phyloP scores from a whole-genome alignment of 2,113 vertebrate species.

The Zosterops pallidus region DNA sequence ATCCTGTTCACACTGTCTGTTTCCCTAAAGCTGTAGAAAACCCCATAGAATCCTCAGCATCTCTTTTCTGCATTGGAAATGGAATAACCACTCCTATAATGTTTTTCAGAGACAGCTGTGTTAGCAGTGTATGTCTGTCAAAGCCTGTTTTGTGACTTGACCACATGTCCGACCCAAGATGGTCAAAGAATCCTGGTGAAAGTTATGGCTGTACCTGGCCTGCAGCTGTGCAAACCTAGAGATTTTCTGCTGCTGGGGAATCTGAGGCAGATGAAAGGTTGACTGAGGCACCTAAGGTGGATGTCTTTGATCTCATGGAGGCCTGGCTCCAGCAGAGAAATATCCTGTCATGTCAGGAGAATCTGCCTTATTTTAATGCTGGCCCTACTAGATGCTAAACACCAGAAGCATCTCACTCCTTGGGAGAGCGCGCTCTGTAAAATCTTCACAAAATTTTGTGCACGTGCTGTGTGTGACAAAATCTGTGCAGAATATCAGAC shows the following conservation, averaged over 20 bases:
- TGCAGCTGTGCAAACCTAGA: slow-evolving; percentile 26
- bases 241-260: neutral
- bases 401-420: neutral
- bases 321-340: neutral
- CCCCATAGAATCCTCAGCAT: neutral
- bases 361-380: neutral
- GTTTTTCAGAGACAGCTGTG: neutral
- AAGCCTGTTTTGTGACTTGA: neutral
- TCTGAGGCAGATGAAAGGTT: neutral
- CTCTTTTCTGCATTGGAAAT: neutral
- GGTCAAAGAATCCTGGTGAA: neutral
- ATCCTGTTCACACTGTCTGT: neutral
- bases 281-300: neutral
- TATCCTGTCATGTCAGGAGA: neutral
- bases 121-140: accelerated
- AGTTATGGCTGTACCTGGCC: slow-evolving; percentile 33
- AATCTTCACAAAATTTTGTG: neutral
- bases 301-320: neutral
- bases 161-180: neutral
- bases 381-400: neutral
- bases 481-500: neutral
- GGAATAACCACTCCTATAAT: neutral
- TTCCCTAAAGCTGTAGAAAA: neutral
- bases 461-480: neutral
- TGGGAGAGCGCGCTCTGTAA: accelerated